Evolutionary conservation across 2,797 vertebrate species (phyloP).

Genomic region (Melanotaenia pygmaea): DNA sequence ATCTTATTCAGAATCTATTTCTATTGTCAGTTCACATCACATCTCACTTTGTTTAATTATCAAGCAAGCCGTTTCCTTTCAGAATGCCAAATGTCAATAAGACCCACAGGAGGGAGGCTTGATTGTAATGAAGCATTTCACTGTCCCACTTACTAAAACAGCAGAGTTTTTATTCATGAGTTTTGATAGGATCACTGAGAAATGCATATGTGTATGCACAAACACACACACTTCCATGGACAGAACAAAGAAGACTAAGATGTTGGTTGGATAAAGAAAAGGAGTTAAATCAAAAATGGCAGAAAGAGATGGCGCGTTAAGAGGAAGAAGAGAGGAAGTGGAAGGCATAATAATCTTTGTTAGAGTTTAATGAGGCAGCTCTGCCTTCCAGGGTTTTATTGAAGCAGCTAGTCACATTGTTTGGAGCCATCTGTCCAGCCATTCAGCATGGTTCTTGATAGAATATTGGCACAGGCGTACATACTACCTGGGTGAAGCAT

Average conservation of each 20-base stretch:
- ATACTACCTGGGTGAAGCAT: slow-evolving; percentile 60
- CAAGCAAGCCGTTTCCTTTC: slow-evolving; percentile 49
- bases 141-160: slow-evolving; percentile 56
- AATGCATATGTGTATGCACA: slow-evolving; percentile 4
- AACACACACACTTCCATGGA: slow-evolving; percentile 30
- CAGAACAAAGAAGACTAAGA: slow-evolving; percentile 60
- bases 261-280: slow-evolving; percentile 36
- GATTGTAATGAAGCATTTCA: slow-evolving; percentile 45
- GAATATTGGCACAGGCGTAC: slow-evolving; percentile 59
- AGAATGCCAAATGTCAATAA: slow-evolving; percentile 69
- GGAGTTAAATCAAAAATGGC: slow-evolving; percentile 45
- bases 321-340: slow-evolving; percentile 53
- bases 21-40: slow-evolving; percentile 59
- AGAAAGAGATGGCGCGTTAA: slow-evolving; percentile 36
- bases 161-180: slow-evolving; percentile 49
- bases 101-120: slow-evolving; percentile 58
- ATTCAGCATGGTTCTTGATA: slow-evolving; percentile 48
- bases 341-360: slow-evolving; percentile 72
- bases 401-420: slow-evolving; percentile 73
- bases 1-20: slow-evolving; percentile 52
- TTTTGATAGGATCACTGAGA: slow-evolving; percentile 54
- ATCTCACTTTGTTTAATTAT: slow-evolving; percentile 65
- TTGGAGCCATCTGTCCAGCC: slow-evolving; percentile 74
- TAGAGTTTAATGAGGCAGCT: slow-evolving; percentile 73
- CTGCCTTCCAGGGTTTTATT: slow-evolving; percentile 76